A percentile compares a stretch with the other conserved stretches of the same genome.
Evolutionary conservation across 2,797 vertebrate genomes (phyloP).

Genomic region (Morelia viridis): DNA sequence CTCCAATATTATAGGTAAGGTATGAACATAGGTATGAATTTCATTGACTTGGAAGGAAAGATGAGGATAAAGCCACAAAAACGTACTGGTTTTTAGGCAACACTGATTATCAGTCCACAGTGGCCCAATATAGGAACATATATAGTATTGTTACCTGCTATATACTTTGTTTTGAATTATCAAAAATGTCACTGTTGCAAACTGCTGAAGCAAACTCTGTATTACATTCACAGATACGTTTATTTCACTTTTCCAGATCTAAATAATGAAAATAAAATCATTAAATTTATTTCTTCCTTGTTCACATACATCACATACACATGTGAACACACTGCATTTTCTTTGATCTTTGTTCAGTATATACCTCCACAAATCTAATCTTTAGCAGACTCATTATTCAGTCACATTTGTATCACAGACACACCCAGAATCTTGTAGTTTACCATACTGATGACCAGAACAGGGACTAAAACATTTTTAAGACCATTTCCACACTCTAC

Average conservation of each 20-base stretch:
- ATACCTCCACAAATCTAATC: too few relatives aligned
- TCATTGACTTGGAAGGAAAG: neutral
- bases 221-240: neutral
- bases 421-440: too few relatives aligned
- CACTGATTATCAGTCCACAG: neutral
- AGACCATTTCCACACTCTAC: too few relatives aligned
- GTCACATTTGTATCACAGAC: too few relatives aligned
- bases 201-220: neutral
- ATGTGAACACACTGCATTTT: neutral
- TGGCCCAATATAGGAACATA: fast-evolving
- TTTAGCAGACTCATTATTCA: too few relatives aligned
- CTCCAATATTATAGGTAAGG: neutral
- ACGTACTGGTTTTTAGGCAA: neutral
- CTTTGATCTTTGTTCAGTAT: neutral
- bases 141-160: fast-evolving
- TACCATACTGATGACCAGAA: too few relatives aligned
- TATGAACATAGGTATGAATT: neutral
- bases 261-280: neutral
- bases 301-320: neutral
- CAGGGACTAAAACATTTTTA: too few relatives aligned
- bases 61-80: neutral
- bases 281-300: neutral
- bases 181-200: fast-evolving
- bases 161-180: neutral
- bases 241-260: neutral